phyloP scores from a whole-genome alignment of 2,113 vertebrate species.

The Falcunculus frontatus region DNA sequence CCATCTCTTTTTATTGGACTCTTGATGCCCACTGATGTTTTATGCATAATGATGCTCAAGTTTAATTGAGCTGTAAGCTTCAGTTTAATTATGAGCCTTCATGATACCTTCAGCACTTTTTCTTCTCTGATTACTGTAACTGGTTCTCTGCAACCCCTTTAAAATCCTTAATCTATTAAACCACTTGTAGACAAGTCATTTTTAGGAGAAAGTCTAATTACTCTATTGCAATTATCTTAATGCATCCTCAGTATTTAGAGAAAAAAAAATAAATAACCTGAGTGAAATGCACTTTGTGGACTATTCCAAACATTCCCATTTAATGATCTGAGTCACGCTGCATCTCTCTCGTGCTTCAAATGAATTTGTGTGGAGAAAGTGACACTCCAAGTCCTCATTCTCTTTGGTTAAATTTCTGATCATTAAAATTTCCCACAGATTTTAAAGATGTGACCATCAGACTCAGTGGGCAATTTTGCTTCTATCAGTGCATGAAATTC shows the following conservation, averaged over 20 bases:
- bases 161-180: conserved; percentile 69
- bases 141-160: conserved; percentile 53
- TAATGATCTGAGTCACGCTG: not conserved
- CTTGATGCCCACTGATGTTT: conserved; percentile 66
- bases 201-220: conserved; percentile 66
- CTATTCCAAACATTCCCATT: conserved; percentile 7
- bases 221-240: conserved; percentile 62
- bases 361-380: not conserved
- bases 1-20: conserved; percentile 63
- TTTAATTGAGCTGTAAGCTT: conserved; percentile 78
- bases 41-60: conserved; percentile 74
- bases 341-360: not conserved
- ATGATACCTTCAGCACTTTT: conserved; percentile 72
- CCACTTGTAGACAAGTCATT: conserved; percentile 51
- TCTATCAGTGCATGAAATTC: not conserved
- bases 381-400: not conserved
- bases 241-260: conserved; percentile 26
- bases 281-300: conserved; percentile 36
- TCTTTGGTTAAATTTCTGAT: not conserved
- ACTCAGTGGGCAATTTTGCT: not conserved
- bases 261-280: not conserved
- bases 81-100: conserved; percentile 74
- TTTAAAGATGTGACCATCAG: not conserved
- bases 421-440: not conserved
- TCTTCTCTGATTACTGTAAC: conserved; percentile 68